phyloP scores from a whole-genome alignment of 2,888 invertebrate genomes.

The Hydroisotoma schaefferi region DNA sequence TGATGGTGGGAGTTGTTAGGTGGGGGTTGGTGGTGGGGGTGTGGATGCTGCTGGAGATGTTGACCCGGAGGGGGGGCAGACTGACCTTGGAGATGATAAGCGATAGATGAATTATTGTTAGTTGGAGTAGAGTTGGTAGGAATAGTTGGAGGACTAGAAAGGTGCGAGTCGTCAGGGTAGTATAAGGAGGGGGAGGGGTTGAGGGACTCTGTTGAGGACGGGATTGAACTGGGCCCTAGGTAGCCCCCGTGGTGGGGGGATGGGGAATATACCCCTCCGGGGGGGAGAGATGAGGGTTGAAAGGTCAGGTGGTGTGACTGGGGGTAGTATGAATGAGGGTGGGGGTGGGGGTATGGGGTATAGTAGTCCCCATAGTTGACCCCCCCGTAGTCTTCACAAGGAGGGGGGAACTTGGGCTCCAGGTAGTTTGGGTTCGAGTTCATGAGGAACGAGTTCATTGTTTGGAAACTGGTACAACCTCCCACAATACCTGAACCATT shows the following conservation, averaged over 20 bases:
- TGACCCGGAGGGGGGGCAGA: neutral
- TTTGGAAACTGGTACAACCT: too few species aligned
- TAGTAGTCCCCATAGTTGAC: constrained; percentile 44
- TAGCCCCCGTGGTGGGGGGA: constrained; percentile 30
- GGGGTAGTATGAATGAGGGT: constrained; percentile 53
- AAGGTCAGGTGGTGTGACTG: constrained; percentile 59
- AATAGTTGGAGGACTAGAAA: constrained; percentile 2
- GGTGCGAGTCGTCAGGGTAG: neutral
- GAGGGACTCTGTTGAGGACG: constrained; percentile 40
- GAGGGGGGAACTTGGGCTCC: constrained; percentile 55
- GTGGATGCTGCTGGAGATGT: neutral
- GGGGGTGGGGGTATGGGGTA: constrained; percentile 39
- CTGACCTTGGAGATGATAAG: constrained; percentile 30
- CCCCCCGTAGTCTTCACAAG: constrained; percentile 44
- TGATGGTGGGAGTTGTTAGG: neutral
- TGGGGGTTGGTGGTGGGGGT: neutral
- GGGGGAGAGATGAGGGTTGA: constrained; percentile 47
- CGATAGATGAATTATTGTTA: constrained; percentile 50
- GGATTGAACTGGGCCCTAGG: constrained; percentile 43
- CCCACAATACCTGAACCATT: too few species aligned
- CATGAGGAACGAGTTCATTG: constrained; percentile 48
- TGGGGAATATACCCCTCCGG: constrained; percentile 56
- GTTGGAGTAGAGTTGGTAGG: too few species aligned
- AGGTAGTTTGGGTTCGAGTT: constrained; percentile 51
- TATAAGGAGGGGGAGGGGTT: constrained; percentile 39